phyloP scores from a whole-genome alignment of 2,113 vertebrate genomes.

The Strix aluco region DNA sequence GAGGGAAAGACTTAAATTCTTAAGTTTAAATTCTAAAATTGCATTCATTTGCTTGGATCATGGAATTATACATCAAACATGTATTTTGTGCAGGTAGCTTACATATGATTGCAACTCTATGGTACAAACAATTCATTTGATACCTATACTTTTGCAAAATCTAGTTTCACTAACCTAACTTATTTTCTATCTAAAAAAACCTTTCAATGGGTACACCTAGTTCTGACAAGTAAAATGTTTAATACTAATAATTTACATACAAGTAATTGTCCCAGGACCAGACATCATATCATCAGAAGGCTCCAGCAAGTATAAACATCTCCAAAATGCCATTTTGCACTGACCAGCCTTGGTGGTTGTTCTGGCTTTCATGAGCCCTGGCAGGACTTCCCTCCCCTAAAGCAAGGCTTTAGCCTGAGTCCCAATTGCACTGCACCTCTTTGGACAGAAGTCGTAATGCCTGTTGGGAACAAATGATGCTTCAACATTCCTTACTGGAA shows the following conservation, averaged over 20 bases:
- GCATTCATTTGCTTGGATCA: not conserved
- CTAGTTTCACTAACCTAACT: not conserved
- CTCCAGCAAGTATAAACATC: not conserved
- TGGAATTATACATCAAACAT: not conserved
- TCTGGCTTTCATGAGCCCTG: not conserved
- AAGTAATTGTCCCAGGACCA: not conserved
- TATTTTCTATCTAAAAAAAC: not conserved
- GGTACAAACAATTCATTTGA: not conserved
- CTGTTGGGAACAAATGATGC: not conserved
- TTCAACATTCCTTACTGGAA: not conserved
- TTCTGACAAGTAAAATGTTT: not conserved
- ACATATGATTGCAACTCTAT: not conserved
- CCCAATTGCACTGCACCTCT: fast-evolving
- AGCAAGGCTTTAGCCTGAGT: not conserved
- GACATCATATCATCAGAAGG: not conserved
- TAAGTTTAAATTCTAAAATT: not conserved
- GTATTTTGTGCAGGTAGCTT: not conserved
- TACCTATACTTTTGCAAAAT: not conserved
- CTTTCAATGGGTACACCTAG: not conserved
- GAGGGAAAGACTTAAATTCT: not conserved
- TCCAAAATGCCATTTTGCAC: not conserved
- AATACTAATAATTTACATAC: not conserved
- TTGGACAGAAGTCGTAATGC: not conserved
- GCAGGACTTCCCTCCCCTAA: not conserved
- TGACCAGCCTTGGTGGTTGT: not conserved